A percentile compares a stretch with the other conserved stretches of the same genome.
phyloP scores from a whole-genome alignment of 2,113 vertebrate genomes.

The Antigone vipio region DNA sequence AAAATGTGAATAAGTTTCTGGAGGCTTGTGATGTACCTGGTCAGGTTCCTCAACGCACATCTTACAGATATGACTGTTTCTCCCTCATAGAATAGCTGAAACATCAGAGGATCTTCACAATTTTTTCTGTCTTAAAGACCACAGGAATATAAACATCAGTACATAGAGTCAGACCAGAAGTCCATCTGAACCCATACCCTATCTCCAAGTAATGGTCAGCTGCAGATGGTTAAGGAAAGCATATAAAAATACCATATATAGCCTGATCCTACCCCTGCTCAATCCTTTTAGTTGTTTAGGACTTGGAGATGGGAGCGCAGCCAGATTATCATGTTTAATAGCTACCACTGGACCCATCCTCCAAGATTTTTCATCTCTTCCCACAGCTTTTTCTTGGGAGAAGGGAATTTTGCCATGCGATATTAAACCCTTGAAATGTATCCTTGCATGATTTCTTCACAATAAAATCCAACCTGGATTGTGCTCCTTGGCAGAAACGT shows the following conservation, averaged over 20 bases:
- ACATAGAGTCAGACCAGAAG: not conserved
- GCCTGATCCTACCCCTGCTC: not conserved
- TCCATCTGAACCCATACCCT: not conserved
- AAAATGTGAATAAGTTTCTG: not conserved
- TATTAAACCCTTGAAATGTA: not conserved
- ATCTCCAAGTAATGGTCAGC: not conserved
- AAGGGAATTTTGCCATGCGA: not conserved
- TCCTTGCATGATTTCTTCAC: not conserved
- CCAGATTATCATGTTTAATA: constrained; percentile 6
- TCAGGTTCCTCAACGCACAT: not conserved
- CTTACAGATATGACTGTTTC: not conserved
- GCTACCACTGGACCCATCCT: not conserved
- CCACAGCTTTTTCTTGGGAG: not conserved
- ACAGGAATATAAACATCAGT: not conserved
- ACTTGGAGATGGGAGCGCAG: not conserved
- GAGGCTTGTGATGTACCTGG: not conserved
- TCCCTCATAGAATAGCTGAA: not conserved
- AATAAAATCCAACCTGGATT: not conserved
- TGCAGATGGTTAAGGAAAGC: not conserved
- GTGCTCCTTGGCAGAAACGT: not conserved
- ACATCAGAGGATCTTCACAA: not conserved
- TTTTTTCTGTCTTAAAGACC: not conserved
- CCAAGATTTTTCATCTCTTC: not conserved
- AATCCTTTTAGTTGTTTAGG: not conserved
- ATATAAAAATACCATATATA: not conserved